phyloP scores from a whole-genome alignment of 2,888 invertebrate genomes.

The Gortyna flavago region DNA sequence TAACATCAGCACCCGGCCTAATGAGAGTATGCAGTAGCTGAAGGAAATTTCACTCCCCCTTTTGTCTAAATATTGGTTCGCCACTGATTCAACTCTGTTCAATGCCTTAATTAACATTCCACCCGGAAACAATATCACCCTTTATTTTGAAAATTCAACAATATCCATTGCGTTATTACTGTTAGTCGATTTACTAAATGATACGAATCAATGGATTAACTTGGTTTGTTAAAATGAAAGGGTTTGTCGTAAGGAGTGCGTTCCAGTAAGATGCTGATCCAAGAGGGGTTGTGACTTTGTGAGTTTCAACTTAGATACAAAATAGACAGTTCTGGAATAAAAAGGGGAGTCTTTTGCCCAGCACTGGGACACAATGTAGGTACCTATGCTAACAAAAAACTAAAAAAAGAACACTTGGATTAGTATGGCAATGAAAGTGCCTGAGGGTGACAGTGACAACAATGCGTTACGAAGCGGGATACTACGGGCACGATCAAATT shows the following conservation, averaged over 20 bases:
- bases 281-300: background rate
- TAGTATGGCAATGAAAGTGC: background rate
- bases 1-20: background rate
- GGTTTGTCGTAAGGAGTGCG: background rate
- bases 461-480: constrained; percentile 13
- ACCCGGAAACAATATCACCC: background rate
- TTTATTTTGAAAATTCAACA: background rate
- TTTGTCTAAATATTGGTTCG: background rate
- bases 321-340: background rate
- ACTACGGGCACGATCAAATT: background rate
- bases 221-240: background rate
- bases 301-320: background rate
- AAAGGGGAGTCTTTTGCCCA: background rate
- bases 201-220: background rate
- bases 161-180: background rate
- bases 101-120: background rate
- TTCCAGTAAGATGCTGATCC: background rate
- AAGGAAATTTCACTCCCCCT: too few species aligned
- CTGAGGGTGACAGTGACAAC: constrained; percentile 5
- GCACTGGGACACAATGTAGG: too few species aligned
- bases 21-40: background rate
- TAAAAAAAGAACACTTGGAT: background rate
- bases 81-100: background rate
- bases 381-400: too few species aligned
- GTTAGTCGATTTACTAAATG: background rate